Evolutionary conservation across 2,888 invertebrate genomes (phyloP).

Genomic region (Amphipyra berbera): DNA sequence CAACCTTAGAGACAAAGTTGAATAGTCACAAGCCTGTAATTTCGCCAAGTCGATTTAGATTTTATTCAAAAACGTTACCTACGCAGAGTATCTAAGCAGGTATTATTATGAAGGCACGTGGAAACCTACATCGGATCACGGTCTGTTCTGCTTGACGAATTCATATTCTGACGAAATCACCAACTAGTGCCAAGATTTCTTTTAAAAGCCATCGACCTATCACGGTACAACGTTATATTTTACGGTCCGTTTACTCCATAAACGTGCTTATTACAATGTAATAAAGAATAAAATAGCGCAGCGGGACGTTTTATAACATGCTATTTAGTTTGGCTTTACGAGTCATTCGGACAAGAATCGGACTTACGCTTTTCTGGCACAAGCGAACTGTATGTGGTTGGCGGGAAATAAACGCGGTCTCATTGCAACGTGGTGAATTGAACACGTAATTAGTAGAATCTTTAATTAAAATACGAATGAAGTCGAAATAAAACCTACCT

Average conservation of each 20-base stretch:
- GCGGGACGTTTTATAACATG: constrained; percentile 6
- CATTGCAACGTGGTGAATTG: constrained; percentile 43
- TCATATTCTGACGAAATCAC: constrained; percentile 83
- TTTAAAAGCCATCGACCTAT: constrained; percentile 85
- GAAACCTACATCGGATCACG: constrained; percentile 42
- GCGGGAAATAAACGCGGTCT: constrained; percentile 66
- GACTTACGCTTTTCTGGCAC: constrained; percentile 72
- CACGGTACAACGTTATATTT: constrained; percentile 62
- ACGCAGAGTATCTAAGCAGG: too few relatives aligned
- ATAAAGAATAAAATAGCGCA: constrained; percentile 61
- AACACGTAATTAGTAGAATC: constrained; percentile 29
- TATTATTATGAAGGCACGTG: constrained; percentile 14
- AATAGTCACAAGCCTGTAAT: too few relatives aligned
- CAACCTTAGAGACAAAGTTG: too few relatives aligned
- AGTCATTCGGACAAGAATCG: constrained; percentile 64
- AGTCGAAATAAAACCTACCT: neutral
- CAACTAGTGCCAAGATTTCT: constrained; percentile 85
- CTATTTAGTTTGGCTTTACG: constrained; percentile 24
- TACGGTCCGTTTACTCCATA: constrained; percentile 20
- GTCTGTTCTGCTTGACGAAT: constrained; percentile 81
- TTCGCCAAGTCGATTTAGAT: too few relatives aligned
- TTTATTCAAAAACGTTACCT: too few relatives aligned
- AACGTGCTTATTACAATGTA: constrained; percentile 26
- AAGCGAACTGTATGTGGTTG: constrained; percentile 65
- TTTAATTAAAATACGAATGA: constrained; percentile 12